Conservation (phyloP, 2,113 vertebrate genomes). For the Uropsilus gracilis region DNA sequence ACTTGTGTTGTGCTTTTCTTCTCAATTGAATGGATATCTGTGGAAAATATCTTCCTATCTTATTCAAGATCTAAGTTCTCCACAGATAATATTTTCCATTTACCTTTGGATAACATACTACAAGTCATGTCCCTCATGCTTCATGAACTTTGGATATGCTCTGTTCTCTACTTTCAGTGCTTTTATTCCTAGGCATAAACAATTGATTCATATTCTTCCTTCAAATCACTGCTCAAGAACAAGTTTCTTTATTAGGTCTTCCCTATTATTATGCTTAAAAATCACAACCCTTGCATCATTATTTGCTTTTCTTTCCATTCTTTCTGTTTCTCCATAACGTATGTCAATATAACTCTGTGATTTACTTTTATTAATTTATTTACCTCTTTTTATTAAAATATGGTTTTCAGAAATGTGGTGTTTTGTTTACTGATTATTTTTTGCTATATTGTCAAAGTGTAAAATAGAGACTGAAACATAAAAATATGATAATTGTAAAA, state of each 20-base stretch:
- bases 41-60: background rate
- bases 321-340: background rate
- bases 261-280: background rate
- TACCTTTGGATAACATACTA: rapidly evolving
- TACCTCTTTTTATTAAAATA: background rate
- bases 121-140: background rate
- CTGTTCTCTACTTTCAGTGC: background rate
- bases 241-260: background rate
- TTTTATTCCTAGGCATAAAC: background rate
- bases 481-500: background rate
- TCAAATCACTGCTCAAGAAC: background rate
- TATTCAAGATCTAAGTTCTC: background rate
- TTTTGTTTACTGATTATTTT: background rate
- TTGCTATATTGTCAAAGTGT: background rate
- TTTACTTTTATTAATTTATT: background rate
- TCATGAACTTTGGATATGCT: background rate
- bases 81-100: rapidly evolving
- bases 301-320: background rate
- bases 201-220: background rate
- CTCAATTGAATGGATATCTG: background rate
- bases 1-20: background rate
- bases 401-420: background rate
- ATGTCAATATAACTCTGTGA: background rate
- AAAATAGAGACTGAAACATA: background rate
- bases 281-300: too few species aligned